Base-by-base conservation (phyloP, 2,797 vertebrate genomes). In the Sebastes kiyomatsui region DNA sequence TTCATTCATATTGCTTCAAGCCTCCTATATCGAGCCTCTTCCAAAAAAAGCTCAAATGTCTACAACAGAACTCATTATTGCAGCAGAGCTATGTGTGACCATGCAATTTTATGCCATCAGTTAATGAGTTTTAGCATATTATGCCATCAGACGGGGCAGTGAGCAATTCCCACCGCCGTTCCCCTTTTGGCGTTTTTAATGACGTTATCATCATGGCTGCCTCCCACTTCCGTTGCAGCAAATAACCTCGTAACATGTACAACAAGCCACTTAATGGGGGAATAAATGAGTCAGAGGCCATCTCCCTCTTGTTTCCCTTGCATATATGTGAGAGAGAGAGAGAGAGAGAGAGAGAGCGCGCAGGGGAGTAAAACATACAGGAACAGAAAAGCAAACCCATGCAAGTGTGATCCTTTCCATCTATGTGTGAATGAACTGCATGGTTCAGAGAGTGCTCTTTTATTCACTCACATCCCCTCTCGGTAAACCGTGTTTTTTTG, bases 201-300 rank as follows among this genome's bases (percentile, higher is more conserved):
- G 82, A 86, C 74, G 74, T 86, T 84, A 85, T 85, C 85, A 88
- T 79, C 75, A 58, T 77, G 75, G 55, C 75, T 79, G 67, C 87
- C 86, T 86, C 76, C 82, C 73, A 72, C 83, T 78, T 84, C 73
- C 33, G 75, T 66, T 67, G 62, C 77, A 67, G 59, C 72, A 85
- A 88, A 83, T 79, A 86, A 86, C 86, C 78, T 82, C 14, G 25
- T 79, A 87, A 88, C 77, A 73, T 83, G 82, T 67, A 85, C 76
- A 85, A 84, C 80, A 88, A 87, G 80, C 78, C 72, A 59, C 75
- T 82, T 93, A 90, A 92, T 81, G 89, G 79, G 18, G 38, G 72
- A 87, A 78, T 75, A 87, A 90, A 93, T 90, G 87, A 91, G 84
- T 91, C 88, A 87, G 28, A 87, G 67, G 72, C 79, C 59, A 56